Evolutionary conservation across 2,797 vertebrate genomes (phyloP).

Genomic region (Rhynchonycteris naso): DNA sequence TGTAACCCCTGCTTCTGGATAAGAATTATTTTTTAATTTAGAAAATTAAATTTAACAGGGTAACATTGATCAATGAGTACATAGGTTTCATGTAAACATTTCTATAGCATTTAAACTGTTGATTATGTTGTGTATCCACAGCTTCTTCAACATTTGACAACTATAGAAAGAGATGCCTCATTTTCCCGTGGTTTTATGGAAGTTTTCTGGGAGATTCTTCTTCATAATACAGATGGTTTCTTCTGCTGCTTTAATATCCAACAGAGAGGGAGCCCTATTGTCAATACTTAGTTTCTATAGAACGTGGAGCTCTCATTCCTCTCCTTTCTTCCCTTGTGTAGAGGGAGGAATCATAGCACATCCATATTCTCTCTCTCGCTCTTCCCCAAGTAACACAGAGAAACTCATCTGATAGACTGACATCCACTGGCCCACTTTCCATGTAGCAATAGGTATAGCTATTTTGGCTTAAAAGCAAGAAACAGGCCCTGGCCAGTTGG

Average conservation of each 20-base stretch:
- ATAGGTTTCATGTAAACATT: too few relatives aligned
- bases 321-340: background rate
- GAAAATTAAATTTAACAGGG: too few relatives aligned
- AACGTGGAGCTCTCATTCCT: background rate
- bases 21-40: too few relatives aligned
- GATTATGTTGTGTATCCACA: too few relatives aligned
- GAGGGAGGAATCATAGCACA: background rate
- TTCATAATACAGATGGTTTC: background rate
- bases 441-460: background rate
- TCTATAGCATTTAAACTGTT: too few relatives aligned
- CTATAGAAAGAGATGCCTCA: background rate
- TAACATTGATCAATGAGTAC: too few relatives aligned
- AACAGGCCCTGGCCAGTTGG: background rate
- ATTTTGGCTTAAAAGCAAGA: slow-evolving; percentile 11
- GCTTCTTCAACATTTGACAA: background rate
- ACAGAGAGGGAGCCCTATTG: background rate
- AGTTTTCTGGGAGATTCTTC: background rate
- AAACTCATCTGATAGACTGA: background rate
- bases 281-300: background rate
- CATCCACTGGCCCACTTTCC: background rate
- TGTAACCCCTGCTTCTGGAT: background rate
- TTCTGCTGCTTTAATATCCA: background rate
- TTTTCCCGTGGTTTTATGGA: background rate
- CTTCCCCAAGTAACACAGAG: background rate
- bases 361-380: background rate